Evolutionary conservation across 92 coral and sea anemone species (phyloP), one percentile per base, ranked within the genome.

Genomic region (Micromussa lordhowensis): DNA sequence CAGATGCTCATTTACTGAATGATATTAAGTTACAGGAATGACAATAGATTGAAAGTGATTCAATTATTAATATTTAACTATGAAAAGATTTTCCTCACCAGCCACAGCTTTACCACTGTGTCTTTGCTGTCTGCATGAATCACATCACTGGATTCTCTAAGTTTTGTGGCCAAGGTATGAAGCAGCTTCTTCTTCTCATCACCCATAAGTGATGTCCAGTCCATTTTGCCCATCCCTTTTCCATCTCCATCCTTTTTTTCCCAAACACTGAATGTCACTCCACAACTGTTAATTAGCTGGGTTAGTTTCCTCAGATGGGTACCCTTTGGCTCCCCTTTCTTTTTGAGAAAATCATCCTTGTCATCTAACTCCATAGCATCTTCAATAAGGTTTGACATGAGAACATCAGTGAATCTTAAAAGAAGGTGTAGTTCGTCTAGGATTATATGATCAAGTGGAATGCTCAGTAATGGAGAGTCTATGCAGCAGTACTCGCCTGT

Each of bases 361-460:
- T 92, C 95, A 77, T 92, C 92, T 89, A 63, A 89, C 82, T 89
- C 94, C 94, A 88, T 92, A 26, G 94, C 92, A 85, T 92, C 94
- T 79, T 92, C 94, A 21, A 89, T 53, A 3, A 53, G 90, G 15
- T 53, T 53, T 3, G 5, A 3, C 14, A 53, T 9, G 5, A 53
- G 58, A 53, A 53, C 58, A 53, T 53, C 58, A 53, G 58, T 53
- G 58, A 53, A 3, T 53, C 58, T 53, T 3, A 53, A 9, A 9
- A 53, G 58, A 9, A 53, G 58, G 14, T 53, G 58, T 3, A 53
- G 58, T 9, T 53, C 58, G 14, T 53, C 58, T 3, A 53, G 58
- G 58, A 53, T 9, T 3, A 53, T 53, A 9, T 9, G 58, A 53
- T 53, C 5, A 9, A 53, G 58, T 3, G 58, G 58, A 3, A 53